These are phyloP conservation scores for Myiopsitta monachus DNA, from an alignment of 2,113 vertebrate genomes.

Conservation along the genomic window DNA sequence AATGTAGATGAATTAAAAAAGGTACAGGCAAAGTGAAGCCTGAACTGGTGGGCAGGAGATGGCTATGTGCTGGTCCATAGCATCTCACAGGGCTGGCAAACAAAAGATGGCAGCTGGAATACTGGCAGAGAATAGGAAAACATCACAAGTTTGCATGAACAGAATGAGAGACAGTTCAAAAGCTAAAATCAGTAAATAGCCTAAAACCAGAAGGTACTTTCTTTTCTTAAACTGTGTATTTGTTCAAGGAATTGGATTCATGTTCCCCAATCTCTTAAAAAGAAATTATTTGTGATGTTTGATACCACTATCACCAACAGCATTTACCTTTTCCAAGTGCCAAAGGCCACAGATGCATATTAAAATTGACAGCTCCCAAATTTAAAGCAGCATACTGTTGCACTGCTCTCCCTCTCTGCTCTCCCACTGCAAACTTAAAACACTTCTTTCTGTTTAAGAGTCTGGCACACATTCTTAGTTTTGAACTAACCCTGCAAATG, in stretches of 20 bases:
- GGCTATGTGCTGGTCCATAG: neutral
- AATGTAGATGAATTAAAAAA: neutral
- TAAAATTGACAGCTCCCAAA: neutral
- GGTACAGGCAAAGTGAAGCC: neutral
- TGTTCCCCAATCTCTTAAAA: neutral
- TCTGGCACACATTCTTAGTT: neutral
- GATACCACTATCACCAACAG: neutral
- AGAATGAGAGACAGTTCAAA: neutral
- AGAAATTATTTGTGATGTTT: neutral
- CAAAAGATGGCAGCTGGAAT: neutral
- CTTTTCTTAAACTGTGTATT: neutral
- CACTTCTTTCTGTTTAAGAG: neutral
- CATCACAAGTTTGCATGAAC: neutral
- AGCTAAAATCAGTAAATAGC: neutral
- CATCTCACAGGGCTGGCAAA: neutral
- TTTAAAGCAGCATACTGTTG: neutral
- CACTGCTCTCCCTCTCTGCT: neutral
- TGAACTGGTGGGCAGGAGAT: neutral
- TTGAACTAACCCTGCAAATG: neutral
- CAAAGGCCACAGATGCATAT: neutral
- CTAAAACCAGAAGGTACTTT: neutral
- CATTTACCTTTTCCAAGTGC: neutral
- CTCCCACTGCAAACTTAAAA: neutral
- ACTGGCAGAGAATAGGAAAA: neutral
- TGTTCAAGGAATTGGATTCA: neutral